Conservation (phyloP, 2,888 invertebrate genomes). For the Chironomus riparius region DNA sequence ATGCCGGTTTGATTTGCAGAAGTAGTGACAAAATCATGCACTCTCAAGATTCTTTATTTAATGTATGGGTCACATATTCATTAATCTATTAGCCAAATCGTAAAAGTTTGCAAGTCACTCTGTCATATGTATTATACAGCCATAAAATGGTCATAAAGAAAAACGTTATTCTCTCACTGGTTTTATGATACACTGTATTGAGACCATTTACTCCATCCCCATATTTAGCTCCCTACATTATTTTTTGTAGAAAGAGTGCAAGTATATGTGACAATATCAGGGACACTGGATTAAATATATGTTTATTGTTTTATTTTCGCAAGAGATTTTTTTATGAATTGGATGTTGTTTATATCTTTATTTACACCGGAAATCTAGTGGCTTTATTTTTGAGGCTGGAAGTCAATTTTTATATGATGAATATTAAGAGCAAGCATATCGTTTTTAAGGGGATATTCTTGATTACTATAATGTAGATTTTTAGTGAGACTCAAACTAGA, state of each 20-base stretch:
- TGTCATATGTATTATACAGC: slow-evolving; percentile 17
- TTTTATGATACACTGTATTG: not conserved
- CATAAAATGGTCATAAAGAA: slow-evolving; percentile 22
- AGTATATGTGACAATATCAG: not conserved
- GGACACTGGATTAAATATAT: not conserved
- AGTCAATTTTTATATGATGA: too few species aligned
- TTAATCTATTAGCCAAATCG: slow-evolving; percentile 25
- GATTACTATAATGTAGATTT: too few species aligned
- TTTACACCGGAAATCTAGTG: too few species aligned
- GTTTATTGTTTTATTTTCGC: not conserved
- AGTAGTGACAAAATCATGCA: too few species aligned
- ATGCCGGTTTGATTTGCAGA: too few species aligned
- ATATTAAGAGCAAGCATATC: too few species aligned
- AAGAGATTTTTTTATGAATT: too few species aligned
- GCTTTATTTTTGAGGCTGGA: too few species aligned
- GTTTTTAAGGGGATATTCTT: too few species aligned
- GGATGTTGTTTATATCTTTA: too few species aligned
- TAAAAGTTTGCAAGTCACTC: slow-evolving; percentile 10
- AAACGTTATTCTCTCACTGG: not conserved
- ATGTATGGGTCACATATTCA: slow-evolving; percentile 13
- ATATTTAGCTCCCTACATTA: not conserved
- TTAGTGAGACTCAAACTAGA: too few species aligned
- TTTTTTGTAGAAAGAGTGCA: not conserved
- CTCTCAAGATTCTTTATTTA: not conserved
- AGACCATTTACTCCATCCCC: not conserved